These are phyloP conservation scores for Panagrolaimus sp. DNA, from an alignment of 1,140 invertebrate species.

Conservation along the genomic window DNA sequence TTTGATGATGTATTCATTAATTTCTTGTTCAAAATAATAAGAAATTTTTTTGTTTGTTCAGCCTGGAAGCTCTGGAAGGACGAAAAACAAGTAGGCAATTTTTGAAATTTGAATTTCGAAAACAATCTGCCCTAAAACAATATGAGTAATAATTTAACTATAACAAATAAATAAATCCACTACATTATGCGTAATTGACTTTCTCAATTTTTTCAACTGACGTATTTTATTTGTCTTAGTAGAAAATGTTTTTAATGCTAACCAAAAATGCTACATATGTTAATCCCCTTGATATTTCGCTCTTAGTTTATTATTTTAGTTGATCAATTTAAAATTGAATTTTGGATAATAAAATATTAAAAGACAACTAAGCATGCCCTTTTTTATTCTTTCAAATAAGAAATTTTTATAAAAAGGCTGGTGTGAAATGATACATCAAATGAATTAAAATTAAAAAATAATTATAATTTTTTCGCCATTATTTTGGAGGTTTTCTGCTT, in stretches of 20 bases:
- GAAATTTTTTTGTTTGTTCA: background rate
- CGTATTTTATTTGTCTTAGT: no score
- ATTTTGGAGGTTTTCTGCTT: no score
- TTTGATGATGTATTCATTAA: no score
- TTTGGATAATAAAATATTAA: no score
- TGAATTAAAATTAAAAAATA: no score
- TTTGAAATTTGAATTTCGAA: background rate
- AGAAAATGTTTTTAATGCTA: background rate
- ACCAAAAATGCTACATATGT: background rate
- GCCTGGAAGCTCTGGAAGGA: background rate
- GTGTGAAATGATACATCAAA: no score
- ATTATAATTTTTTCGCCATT: no score
- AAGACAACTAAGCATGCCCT: no score
- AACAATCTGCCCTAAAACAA: slow-evolving; percentile 4
- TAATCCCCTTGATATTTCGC: background rate
- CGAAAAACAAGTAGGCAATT: slow-evolving; percentile 3
- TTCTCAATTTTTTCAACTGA: background rate
- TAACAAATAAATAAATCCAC: background rate
- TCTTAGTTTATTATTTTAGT: slow-evolving; percentile 7
- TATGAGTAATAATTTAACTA: background rate
- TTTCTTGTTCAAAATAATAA: no score
- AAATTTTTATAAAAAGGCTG: no score
- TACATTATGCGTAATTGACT: background rate
- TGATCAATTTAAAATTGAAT: no score
- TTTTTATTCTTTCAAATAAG: no score